Evolutionary conservation across 2,797 vertebrate genomes (phyloP), one percentile per base, ranked within the genome.

Genomic region (Silurus lanzhouensis): DNA sequence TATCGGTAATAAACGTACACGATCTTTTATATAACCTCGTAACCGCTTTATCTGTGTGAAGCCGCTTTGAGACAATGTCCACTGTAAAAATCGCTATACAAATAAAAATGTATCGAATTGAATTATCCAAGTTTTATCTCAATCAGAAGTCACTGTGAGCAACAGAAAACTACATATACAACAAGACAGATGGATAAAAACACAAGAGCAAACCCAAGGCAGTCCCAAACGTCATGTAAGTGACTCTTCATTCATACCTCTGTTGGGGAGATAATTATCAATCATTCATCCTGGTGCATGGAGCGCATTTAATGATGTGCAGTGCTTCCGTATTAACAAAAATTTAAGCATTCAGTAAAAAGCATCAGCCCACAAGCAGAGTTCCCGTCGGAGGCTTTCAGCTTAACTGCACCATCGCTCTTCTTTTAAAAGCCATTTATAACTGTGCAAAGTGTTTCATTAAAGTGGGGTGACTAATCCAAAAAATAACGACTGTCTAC

Each of bases 381-480:
- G 10, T 70, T 76, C 67, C n/a, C 82, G 83, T 72, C 57, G 22
- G 76, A 79, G 67, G 83, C 60, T 88, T 86, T 83, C 61, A 85
- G 25, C 75, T 67, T 83, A 83, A 86, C 44, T 5, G 58, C 80
- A 68, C 85, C 57, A 88, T 81, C 44, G 25, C 81, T 58, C 66
- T 77, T 75, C 74, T 86, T 86, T 86, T 83, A 58, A 85, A 88
- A 83, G 83, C 83, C 82, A 87, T 81, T 89, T 87, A 86, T 72
- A 87, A 81, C 66, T 27, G 48, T 75, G 74, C 70, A 82, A 78
- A 27, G 52, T 17, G 22, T 55, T 83, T 52, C 79, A 86, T 64
- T 63, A 72, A 76, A 55, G 78, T 22, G 57, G 38, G 38, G 83
- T 78, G 61, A 76, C 58, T 52, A 81, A 81, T 84, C 58, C 81